Conservation (phyloP, 2,113 vertebrate genomes). For the Bubo bubo region DNA sequence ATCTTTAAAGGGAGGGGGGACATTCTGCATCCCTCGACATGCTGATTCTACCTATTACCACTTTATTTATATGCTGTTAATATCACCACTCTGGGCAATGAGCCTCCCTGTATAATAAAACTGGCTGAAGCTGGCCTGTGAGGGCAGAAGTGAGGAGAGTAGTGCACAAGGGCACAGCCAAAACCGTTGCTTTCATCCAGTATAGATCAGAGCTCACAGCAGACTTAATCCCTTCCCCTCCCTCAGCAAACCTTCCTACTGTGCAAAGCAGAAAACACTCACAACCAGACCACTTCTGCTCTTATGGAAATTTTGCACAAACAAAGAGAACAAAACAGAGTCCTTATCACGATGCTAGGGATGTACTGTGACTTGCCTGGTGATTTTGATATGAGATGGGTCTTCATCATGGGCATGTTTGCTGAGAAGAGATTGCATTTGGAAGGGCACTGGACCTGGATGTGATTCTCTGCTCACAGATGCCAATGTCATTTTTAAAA, state of each 20-base stretch:
- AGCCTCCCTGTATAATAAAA: not conserved
- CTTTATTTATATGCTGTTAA: not conserved
- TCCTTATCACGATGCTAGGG: not conserved
- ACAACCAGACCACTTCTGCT: not conserved
- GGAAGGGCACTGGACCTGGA: not conserved
- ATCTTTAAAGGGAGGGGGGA: not conserved
- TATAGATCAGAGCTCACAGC: not conserved
- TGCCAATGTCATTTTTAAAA: not conserved
- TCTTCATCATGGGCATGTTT: not conserved
- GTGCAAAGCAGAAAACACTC: not conserved
- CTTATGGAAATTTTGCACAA: not conserved
- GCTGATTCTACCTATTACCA: not conserved
- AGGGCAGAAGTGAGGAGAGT: not conserved
- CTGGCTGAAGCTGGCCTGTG: not conserved
- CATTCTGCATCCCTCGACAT: not conserved
- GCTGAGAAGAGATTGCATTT: not conserved
- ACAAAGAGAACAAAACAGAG: not conserved
- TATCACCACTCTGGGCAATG: not conserved
- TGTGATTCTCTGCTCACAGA: not conserved
- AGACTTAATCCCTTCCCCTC: not conserved
- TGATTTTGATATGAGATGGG: not conserved
- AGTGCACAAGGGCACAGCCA: not conserved
- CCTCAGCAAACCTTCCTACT: not conserved
- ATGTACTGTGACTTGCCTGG: not conserved
- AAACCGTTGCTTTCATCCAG: not conserved